phyloP scores from a whole-genome alignment of 2,113 vertebrate genomes.

The Pseudorectes ferrugineus region DNA sequence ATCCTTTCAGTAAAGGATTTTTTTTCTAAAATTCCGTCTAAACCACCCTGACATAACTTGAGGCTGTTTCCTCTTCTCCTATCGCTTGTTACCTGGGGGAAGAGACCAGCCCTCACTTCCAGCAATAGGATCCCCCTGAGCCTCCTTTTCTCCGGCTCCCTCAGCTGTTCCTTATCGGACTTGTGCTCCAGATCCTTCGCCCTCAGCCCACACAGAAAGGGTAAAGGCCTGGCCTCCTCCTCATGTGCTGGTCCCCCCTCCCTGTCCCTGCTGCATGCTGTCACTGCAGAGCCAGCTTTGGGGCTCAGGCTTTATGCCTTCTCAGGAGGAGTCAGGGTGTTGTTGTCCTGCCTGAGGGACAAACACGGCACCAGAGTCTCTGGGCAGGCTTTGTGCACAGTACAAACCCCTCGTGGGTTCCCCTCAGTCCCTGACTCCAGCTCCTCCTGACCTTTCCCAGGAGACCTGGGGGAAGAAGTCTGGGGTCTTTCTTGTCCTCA shows the following conservation, averaged over 20 bases:
- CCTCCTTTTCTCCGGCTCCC: not conserved
- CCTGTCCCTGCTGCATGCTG: not conserved
- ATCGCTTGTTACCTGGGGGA: not conserved
- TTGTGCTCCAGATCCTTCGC: not conserved
- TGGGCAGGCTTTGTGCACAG: not conserved
- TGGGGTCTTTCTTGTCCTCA: not conserved
- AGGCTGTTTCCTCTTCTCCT: not conserved
- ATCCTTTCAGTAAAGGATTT: not conserved
- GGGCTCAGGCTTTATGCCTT: not conserved
- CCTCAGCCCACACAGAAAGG: not conserved
- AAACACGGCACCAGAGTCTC: too few species aligned
- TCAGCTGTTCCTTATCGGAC: not conserved
- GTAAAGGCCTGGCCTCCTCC: not conserved
- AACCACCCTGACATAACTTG: not conserved
- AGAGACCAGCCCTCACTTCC: not conserved
- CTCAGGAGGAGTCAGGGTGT: not conserved
- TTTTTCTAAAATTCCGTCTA: not conserved
- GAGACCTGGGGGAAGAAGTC: not conserved
- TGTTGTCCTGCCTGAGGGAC: not conserved
- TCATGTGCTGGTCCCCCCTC: not conserved
- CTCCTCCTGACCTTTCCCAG: not conserved
- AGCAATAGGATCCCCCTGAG: too few species aligned
- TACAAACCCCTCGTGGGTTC: too few species aligned
- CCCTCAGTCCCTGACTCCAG: not conserved
- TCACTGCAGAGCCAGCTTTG: not conserved